Evolutionary conservation across 2,888 invertebrate species (phyloP).

Genomic region (Eulithis testata): DNA sequence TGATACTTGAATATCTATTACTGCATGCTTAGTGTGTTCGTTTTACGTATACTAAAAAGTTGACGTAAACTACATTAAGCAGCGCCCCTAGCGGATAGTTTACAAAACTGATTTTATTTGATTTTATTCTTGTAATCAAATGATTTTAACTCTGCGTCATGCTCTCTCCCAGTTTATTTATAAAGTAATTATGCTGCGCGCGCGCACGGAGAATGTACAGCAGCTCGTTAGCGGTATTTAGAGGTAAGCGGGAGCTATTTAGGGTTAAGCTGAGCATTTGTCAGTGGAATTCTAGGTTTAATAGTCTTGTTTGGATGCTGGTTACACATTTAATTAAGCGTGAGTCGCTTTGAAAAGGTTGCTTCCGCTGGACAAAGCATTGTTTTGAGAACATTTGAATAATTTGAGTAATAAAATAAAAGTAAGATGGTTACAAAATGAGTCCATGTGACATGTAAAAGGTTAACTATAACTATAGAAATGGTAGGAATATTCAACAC

Average conservation of each 20-base stretch:
- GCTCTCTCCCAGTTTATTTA: slow-evolving; percentile 37
- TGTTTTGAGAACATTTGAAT: background rate
- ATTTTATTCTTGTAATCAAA: too few species aligned
- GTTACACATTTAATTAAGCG: slow-evolving; percentile 20
- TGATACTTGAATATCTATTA: too few species aligned
- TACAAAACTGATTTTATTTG: too few species aligned
- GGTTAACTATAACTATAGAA: too few species aligned
- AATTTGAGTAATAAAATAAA: too few species aligned
- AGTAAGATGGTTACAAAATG: too few species aligned
- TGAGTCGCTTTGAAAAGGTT: background rate
- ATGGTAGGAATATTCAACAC: too few species aligned
- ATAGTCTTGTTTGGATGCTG: slow-evolving; percentile 11
- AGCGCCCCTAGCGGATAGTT: too few species aligned
- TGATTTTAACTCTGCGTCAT: slow-evolving; percentile 22
- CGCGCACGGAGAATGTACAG: slow-evolving; percentile 29
- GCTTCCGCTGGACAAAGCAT: background rate
- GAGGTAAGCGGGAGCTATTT: slow-evolving; percentile 26
- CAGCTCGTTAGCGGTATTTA: slow-evolving; percentile 30
- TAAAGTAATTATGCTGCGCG: slow-evolving; percentile 41
- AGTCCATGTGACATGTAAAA: too few species aligned
- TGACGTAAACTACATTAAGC: too few species aligned
- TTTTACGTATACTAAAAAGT: too few species aligned
- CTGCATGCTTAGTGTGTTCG: too few species aligned
- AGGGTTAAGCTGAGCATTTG: slow-evolving; percentile 32
- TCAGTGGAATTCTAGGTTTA: slow-evolving; percentile 14